Evolutionary conservation across 2,797 vertebrate genomes (phyloP).

Genomic region (Ctenopoma kingsleyae): DNA sequence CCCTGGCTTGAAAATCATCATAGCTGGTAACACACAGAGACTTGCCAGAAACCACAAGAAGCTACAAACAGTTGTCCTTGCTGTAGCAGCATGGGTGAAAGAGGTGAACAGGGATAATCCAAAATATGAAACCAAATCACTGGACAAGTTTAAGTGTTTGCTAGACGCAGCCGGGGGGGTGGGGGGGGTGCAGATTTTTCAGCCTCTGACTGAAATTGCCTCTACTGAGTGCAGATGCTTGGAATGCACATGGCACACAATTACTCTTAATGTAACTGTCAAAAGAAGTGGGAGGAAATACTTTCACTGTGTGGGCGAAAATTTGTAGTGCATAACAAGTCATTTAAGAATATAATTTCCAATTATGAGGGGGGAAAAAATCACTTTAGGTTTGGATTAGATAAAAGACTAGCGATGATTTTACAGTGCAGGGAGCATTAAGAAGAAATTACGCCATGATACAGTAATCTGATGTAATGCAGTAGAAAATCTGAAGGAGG

Average conservation of each 20-base stretch:
- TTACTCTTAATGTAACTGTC: constrained; percentile 43
- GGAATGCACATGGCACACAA: constrained; percentile 39
- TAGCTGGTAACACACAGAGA: constrained; percentile 32
- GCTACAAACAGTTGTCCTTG: constrained; percentile 25
- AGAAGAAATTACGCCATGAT: constrained; percentile 39
- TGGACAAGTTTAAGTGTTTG: constrained; percentile 13
- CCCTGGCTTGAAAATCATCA: constrained; percentile 52
- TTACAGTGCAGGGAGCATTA: constrained; percentile 48
- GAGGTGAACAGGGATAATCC: constrained; percentile 20
- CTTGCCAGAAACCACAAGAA: constrained; percentile 37
- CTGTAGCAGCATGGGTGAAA: constrained; percentile 25
- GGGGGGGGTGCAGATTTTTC: constrained; percentile 35
- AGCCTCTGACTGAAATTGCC: constrained; percentile 27
- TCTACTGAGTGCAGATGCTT: constrained; percentile 33
- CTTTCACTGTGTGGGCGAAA: constrained; percentile 38
- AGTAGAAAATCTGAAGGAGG: constrained; percentile 43
- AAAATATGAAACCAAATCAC: constrained; percentile 18
- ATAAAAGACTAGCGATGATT: constrained; percentile 51
- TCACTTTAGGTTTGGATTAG: constrained; percentile 44
- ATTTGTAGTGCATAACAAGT: constrained; percentile 39
- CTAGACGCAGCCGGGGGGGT: background rate
- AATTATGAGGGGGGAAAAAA: constrained; percentile 35
- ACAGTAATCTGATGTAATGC: constrained; percentile 60
- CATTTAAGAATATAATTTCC: constrained; percentile 60
- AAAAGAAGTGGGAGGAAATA: constrained; percentile 24